These are phyloP conservation scores for Neotoma lepida DNA, from an alignment of 2,113 vertebrate genomes.

Conservation along the genomic window DNA sequence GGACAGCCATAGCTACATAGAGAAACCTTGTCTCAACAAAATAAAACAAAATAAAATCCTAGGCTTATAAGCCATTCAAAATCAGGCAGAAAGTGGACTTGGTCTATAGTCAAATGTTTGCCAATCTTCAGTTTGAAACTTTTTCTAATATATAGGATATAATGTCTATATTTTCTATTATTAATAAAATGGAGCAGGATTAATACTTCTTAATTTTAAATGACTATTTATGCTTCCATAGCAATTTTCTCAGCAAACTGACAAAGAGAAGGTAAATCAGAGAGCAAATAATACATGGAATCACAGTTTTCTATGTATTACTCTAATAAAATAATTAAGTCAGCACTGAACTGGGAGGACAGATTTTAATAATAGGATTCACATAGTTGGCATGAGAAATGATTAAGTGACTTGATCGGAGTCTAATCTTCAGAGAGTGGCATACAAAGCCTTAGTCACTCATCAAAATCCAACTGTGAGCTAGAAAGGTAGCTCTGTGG, in stretches of 20 bases:
- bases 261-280: constrained; percentile 25
- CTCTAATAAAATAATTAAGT: neutral
- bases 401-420: neutral
- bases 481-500: neutral
- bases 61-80: neutral
- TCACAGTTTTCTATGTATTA: neutral
- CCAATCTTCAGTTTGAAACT: neutral
- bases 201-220: constrained; percentile 30
- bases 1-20: neutral
- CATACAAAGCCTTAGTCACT: neutral
- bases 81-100: neutral
- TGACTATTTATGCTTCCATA: constrained; percentile 21
- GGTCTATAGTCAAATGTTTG: neutral
- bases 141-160: constrained; percentile 16
- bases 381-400: neutral
- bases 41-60: neutral
- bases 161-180: constrained; percentile 34
- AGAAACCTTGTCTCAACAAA: neutral
- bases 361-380: constrained; percentile 8
- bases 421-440: neutral
- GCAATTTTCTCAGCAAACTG: constrained; percentile 51
- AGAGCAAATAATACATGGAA: neutral
- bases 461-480: neutral
- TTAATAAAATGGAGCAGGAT: constrained; percentile 20
- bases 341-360: neutral